Evolutionary conservation across 2,113 vertebrate genomes (phyloP).

Genomic region (Tricholaema leucomelas): DNA sequence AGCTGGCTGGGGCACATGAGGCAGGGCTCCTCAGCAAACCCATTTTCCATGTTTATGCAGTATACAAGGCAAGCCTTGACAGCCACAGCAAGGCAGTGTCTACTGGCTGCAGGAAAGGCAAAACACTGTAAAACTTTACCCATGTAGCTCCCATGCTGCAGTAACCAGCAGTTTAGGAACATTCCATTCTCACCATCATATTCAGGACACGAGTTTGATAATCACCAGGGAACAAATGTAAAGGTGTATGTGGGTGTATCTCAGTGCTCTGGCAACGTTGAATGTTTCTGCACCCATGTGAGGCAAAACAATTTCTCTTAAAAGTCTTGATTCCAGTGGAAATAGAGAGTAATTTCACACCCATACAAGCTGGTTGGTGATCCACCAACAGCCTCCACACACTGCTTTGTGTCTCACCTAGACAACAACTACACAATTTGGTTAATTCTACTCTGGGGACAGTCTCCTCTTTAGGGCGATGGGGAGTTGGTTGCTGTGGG

Average conservation of each 20-base stretch:
- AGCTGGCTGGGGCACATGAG: background rate
- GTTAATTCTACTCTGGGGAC: background rate
- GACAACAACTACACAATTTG: background rate
- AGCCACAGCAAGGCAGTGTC: background rate
- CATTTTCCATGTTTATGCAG: background rate
- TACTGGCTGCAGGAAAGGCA: background rate
- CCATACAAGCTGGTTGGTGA: background rate
- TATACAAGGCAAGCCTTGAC: background rate
- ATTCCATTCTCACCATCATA: background rate
- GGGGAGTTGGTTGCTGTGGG: background rate
- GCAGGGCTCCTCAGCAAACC: background rate
- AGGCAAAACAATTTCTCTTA: background rate
- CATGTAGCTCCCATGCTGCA: background rate
- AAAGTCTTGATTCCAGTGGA: background rate
- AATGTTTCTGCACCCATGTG: background rate
- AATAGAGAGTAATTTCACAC: background rate
- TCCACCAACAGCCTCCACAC: background rate
- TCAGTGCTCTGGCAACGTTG: background rate
- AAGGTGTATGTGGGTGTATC: background rate
- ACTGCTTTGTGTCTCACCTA: background rate
- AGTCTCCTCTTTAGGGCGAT: accelerated
- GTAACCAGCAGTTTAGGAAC: background rate
- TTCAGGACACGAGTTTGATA: background rate
- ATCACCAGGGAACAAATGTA: background rate
- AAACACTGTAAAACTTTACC: background rate